Evolutionary conservation across 2,797 vertebrate genomes (phyloP), one percentile per base, ranked within the genome.

Genomic region (Cossypha caffra): DNA sequence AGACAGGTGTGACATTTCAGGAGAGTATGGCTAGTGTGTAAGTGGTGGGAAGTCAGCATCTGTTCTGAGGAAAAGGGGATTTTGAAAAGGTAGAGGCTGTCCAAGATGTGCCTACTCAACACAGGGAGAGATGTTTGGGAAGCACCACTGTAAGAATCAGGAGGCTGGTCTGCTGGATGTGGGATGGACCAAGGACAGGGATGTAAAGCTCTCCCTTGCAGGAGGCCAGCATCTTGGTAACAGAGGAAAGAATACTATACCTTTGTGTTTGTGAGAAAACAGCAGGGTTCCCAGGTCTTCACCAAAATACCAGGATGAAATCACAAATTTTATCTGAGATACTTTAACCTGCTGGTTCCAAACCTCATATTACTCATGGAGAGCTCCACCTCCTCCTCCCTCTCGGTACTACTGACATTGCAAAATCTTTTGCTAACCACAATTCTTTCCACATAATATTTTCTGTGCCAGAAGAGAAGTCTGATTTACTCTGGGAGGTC

Each of bases 401-500:
- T 90, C 78, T 75, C 66, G 76, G 29, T 77, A 68, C 35, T 80
- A 79, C 61, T 94, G 69, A 95, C 14, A 1, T 88, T 94, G 82
- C 1, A 2, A 95, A 93, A 94, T 86, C 64, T 83, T 95, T 86
- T 90, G 35, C 79, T 94, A 18, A 66, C 82, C 79, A 66, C 90
- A 86, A 0, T 72, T 92, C 79, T 94, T 95, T 90, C 95, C 88
- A 94, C 76, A 75, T 28, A 71, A n/a, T 62, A 51, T 81, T 93
- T 93, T 95, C 66, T 72, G 47, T 75, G 57, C 68, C 78, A 95
- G 72, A 59, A 88, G 55, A 69, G 50, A 74, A 71, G 35, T 68
- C 45, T 95, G 35, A 45, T 71, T 61, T 88, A 50, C 57, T 80
- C 45, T 37, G 52, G 13, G 33, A 77, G 42, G 45, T 45, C 50